Evolutionary conservation across 2,888 invertebrate genomes (phyloP), one percentile per base, ranked within the genome.

Genomic region (Xestobium rufovillosum): DNA sequence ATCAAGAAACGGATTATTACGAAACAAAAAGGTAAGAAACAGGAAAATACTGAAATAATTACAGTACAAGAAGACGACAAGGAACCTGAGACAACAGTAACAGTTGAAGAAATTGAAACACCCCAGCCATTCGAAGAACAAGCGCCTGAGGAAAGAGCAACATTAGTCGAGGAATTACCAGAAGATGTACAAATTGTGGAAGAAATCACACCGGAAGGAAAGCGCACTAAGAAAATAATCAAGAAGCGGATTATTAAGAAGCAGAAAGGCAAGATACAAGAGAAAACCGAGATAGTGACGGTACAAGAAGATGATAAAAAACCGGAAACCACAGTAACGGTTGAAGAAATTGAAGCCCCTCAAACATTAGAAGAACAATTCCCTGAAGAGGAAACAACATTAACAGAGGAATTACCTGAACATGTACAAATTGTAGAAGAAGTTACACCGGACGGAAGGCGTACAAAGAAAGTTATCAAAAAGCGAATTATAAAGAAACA

Each of bases 241-340:
- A 41, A 41, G 27, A 44, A 65, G 2, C 63, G 66, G 35, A 52
- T 64, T 2, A 67, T 70, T n/a, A 68, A 65, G 39, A 68, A 66
- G 47, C 56, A 60, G 1, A 44, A 57, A 14, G 56, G 54, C 38
- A 35, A 54, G 32, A 53, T 55, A 44, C 48, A 51, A 11, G 44
- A 45, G 26, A 29, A 29, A 14, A 36, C 42, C 2, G 39, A 44
- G 32, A 36, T 41, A 14, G 30, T 34, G 17, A 30, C 38, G 3
- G 31, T 28, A 2, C 41, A 49, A 28, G 40, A 45, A 3, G 54
- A 56, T 3, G 54, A 32, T 34, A 43, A 47, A 38, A 45, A 41
- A n/a, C 33, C 47, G 10, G 15, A 37, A 6, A 39, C 39, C 1
- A 35, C 31, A 15, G 33, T 42, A 3, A 41, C 34, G 9, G 39